These are phyloP conservation scores for Catharus ustulatus DNA, from an alignment of 2,797 vertebrate genomes.

Conservation along the genomic window DNA sequence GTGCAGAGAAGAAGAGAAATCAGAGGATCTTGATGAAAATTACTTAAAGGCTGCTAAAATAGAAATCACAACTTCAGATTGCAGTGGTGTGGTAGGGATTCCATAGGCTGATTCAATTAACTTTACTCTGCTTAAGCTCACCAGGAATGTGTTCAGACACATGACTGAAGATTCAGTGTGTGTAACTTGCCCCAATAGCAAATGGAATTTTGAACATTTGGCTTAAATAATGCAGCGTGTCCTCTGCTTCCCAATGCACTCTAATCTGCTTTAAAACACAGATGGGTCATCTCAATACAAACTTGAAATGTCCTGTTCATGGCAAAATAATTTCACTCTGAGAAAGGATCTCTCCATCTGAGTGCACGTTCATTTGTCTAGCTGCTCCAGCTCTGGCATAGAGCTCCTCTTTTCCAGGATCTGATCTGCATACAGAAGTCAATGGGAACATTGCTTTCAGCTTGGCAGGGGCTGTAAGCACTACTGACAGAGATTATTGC, in stretches of 20 bases:
- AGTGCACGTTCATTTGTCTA: background rate
- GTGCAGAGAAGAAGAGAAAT: background rate
- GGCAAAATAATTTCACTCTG: background rate
- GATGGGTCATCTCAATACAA: background rate
- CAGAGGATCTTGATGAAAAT: background rate
- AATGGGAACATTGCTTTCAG: constrained; percentile 5
- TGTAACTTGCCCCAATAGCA: background rate
- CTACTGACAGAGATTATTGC: constrained; percentile 25
- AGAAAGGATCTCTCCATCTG: background rate
- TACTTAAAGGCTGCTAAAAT: background rate
- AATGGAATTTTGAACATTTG: constrained; percentile 50
- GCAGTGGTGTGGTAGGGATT: background rate
- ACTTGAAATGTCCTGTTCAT: background rate
- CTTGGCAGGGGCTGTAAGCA: constrained; percentile 8
- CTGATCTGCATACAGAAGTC: constrained; percentile 31
- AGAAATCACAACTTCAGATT: background rate
- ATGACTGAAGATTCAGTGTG: background rate
- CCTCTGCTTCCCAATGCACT: background rate
- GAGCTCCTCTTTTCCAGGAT: background rate
- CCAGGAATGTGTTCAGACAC: background rate
- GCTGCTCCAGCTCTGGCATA: background rate
- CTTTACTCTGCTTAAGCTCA: background rate
- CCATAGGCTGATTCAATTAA: background rate
- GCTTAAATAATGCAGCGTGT: background rate
- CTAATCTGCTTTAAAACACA: constrained; percentile 15